Evolutionary conservation across 2,888 invertebrate species (phyloP), one percentile per base, ranked within the genome.

Genomic region (Erannis defoliaria): DNA sequence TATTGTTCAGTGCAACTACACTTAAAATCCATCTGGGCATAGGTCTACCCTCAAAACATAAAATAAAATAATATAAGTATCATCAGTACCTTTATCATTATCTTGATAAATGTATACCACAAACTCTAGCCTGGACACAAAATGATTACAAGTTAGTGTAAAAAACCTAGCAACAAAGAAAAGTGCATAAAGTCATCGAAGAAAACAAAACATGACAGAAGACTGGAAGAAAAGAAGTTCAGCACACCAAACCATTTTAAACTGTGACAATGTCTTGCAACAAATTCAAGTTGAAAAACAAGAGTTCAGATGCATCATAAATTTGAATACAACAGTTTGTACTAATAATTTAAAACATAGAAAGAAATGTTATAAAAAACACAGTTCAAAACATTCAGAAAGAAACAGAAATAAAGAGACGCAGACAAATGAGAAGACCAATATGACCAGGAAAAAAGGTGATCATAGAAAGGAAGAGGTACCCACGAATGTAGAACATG

Each of bases 291-390:
- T 64, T 33, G 57, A 63, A 18, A 60, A 51, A 8, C 42, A 67
- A 35, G 12, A 59, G 2, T 59, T 59, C 18, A 23, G 66, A 56
- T 70, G 62, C 38, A 56, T 68, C 5, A 66, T 67, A 10, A 70
- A 70, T 45, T 50, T 70, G 33, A 70, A 67, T 9, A 67, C 67
- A 10, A 70, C 55, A 4, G 38, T 70, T 64, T 43, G 49, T 45
- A 42, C 53, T 10, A 29, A 60, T 42, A 45, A 55, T 31, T 58
- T 43, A 1, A 59, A 16, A 26, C 12, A 35, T 21, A 62, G 26
- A 8, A 55, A 31, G 18, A 60, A 40, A 9, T 14, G 31, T 35
- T 5, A 29, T 9, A n/a, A 10, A 18, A 53, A 42, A 53, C 54
- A 26, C 19, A 35, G 43, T 16, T 23, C 40, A 16, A 48, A 5